Conservation (phyloP, 2,797 vertebrate genomes). For the Myotis myotis region DNA sequence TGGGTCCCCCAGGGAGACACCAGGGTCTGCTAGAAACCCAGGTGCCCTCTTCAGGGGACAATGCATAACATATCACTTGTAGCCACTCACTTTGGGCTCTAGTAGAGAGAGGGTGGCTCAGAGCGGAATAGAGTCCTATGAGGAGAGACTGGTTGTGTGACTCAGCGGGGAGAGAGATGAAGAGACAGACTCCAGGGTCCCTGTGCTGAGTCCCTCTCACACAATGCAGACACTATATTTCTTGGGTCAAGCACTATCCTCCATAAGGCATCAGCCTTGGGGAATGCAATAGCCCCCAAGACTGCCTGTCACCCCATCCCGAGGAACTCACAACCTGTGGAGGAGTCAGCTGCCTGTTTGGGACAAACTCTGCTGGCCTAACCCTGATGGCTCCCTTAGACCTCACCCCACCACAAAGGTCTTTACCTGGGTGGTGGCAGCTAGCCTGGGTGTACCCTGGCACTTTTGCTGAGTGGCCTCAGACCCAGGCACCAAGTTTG, state of each 20-base stretch:
- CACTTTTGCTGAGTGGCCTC: not conserved
- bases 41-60: not conserved
- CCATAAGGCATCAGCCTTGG: not conserved
- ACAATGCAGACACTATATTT: not conserved
- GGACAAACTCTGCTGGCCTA: not conserved
- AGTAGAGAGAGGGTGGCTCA: not conserved
- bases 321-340: not conserved
- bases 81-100: not conserved
- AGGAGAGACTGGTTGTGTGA: not conserved
- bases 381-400: not conserved
- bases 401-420: not conserved
- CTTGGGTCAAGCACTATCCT: not conserved
- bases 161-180: not conserved
- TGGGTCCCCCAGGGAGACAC: not conserved
- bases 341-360: not conserved
- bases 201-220: not conserved
- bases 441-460: not conserved
- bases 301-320: not conserved
- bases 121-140: not conserved
- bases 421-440: not conserved
- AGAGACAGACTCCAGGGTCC: not conserved
- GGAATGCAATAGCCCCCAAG: not conserved
- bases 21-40: not conserved
- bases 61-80: not conserved
- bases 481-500: not conserved